These are phyloP conservation scores for Leistus spinibarbis DNA, from an alignment of 2,888 invertebrate species.

Conservation along the genomic window DNA sequence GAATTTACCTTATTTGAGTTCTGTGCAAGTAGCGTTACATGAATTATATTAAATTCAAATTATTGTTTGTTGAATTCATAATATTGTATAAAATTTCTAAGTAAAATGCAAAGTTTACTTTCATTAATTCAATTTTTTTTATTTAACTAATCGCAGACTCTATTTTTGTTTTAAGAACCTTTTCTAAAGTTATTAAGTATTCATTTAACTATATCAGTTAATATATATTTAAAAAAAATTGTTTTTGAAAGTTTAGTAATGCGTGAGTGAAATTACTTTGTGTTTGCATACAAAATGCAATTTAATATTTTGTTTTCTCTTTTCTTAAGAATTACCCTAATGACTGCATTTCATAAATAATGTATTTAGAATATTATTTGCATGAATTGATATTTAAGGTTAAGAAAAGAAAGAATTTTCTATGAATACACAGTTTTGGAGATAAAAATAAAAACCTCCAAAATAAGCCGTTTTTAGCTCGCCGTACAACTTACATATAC, in stretches of 20 bases:
- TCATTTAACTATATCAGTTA: neutral
- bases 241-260: neutral
- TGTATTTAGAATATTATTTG: neutral
- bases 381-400: neutral
- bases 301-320: neutral
- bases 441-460: no score
- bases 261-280: neutral
- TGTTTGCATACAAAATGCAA: neutral
- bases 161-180: neutral
- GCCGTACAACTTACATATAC: no score
- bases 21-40: neutral
- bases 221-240: neutral
- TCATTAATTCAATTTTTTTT: neutral
- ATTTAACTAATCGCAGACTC: no score
- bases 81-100: neutral
- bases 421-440: no score
- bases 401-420: no score
- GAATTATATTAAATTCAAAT: no score
- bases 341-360: neutral
- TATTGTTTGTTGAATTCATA: no score
- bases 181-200: neutral
- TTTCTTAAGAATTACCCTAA: neutral
- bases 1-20: neutral
- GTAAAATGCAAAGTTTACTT: neutral
- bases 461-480: no score